A percentile compares a stretch with the other conserved stretches of the same genome.
phyloP scores from a whole-genome alignment of 1,140 invertebrate species.

The Nasonia longicornis region DNA sequence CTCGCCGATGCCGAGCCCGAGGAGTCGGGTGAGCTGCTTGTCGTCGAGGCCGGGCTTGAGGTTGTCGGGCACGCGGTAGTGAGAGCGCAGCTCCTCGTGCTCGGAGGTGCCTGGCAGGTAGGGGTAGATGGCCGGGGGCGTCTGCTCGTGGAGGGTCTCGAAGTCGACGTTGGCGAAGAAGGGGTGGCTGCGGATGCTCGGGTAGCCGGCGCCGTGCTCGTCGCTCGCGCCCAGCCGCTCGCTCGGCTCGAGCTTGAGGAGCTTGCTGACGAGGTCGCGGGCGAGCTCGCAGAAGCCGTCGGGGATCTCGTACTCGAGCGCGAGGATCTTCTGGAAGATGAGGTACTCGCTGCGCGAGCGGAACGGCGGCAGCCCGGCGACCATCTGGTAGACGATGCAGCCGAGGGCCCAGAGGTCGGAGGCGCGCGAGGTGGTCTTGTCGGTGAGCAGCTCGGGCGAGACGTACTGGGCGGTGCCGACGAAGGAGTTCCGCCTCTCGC shows the following conservation, averaged over 20 bases:
- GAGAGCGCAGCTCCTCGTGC: conserved; percentile 75
- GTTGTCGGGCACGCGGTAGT: conserved; percentile 79
- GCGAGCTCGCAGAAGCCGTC: conserved; percentile 88
- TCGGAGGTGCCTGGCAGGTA: conserved; percentile 84
- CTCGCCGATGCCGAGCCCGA: conserved; percentile 77
- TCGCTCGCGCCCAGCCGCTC: conserved; percentile 89
- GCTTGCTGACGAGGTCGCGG: conserved; percentile 87
- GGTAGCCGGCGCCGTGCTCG: conserved; percentile 77
- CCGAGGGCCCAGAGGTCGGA: conserved; percentile 98
- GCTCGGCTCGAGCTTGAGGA: conserved; percentile 85
- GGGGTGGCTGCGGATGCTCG: conserved; percentile 84
- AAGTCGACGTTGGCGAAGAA: conserved; percentile 91
- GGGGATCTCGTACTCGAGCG: conserved; percentile 92
- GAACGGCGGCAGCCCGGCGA: conserved; percentile 93
- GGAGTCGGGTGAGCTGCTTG: conserved; percentile 80
- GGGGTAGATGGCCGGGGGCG: conserved; percentile 86
- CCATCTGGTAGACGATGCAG: conserved; percentile 98
- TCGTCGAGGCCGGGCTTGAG: conserved; percentile 89
- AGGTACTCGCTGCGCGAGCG: conserved; percentile 93
- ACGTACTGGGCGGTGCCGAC: conserved; percentile 99
- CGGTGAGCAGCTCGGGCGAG: conserved; percentile 92
- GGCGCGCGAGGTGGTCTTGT: conserved; percentile 82
- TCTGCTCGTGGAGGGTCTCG: conserved; percentile 81
- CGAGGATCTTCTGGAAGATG: conserved; percentile 96
- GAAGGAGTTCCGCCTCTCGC: conserved; percentile 83